Percentiles rank a stretch among this genome's conserved stretches.
Evolutionary conservation across 2,888 invertebrate genomes (phyloP).

Genomic region (Cosmia trapezina): DNA sequence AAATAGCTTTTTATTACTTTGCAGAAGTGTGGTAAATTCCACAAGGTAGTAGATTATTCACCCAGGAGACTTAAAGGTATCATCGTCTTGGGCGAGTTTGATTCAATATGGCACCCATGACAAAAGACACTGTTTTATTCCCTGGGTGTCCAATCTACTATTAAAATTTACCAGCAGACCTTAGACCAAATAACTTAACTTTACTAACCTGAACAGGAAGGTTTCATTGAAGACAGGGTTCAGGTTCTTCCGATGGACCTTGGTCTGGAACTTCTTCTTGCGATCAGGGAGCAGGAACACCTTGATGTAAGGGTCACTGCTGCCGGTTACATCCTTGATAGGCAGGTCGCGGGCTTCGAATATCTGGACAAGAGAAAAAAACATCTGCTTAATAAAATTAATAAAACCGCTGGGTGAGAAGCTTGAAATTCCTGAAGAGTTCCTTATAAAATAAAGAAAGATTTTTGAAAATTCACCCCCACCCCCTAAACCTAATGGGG

Average conservation of each 20-base stretch:
- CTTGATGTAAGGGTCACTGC: slow-evolving; percentile 97
- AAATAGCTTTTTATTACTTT: too few relatives aligned
- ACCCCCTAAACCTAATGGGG: too few relatives aligned
- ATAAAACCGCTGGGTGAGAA: background rate
- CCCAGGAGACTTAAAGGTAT: too few relatives aligned
- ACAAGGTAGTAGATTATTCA: too few relatives aligned
- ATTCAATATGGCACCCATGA: too few relatives aligned
- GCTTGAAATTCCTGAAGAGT: background rate
- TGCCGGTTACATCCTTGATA: slow-evolving; percentile 95
- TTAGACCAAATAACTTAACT: background rate
- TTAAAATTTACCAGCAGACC: background rate
- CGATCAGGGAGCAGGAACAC: slow-evolving; percentile 95
- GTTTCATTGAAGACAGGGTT: slow-evolving; percentile 96
- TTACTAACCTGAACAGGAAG: slow-evolving; percentile 93
- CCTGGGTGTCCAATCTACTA: too few relatives aligned
- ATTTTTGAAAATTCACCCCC: background rate
- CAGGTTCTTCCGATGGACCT: slow-evolving; percentile 94
- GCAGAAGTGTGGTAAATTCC: too few relatives aligned
- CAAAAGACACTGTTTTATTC: too few relatives aligned
- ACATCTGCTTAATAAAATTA: background rate
- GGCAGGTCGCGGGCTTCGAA: slow-evolving; percentile 95
- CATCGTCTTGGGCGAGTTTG: too few relatives aligned
- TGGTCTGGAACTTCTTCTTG: slow-evolving; percentile 96
- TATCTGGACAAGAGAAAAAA: slow-evolving; percentile 84
- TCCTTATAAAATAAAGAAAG: background rate